A percentile compares a stretch with the other conserved stretches of the same genome.
phyloP scores from a whole-genome alignment of 2,888 invertebrate genomes.

The Cheilosia soror region DNA sequence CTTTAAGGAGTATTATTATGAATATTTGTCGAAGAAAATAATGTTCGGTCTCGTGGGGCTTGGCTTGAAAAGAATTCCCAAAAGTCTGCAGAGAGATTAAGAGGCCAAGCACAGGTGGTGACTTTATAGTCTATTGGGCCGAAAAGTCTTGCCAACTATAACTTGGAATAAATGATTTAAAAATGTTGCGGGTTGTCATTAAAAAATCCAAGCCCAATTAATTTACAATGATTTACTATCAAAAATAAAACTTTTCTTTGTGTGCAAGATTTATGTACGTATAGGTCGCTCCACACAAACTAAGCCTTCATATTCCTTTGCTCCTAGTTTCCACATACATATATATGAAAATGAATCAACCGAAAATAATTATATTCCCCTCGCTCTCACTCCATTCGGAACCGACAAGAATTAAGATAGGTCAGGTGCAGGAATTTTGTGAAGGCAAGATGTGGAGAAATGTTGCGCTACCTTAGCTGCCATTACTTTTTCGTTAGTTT shows the following conservation, averaged over 20 bases:
- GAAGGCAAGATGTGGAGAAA: not conserved
- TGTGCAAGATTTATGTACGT: too few relatives aligned
- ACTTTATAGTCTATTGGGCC: too few relatives aligned
- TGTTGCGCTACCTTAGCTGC: constrained; percentile 28
- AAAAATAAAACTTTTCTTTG: too few relatives aligned
- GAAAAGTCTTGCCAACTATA: too few relatives aligned
- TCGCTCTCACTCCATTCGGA: not conserved
- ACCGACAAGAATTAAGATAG: not conserved
- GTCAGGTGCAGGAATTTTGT: constrained; percentile 8
- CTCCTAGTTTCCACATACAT: constrained; percentile 14
- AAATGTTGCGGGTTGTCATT: too few relatives aligned
- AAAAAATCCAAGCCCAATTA: too few relatives aligned
- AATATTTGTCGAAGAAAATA: constrained; percentile 25
- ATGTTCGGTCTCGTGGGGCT: not conserved
- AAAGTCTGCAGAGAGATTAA: not conserved
- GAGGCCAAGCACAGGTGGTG: too few relatives aligned
- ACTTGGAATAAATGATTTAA: too few relatives aligned
- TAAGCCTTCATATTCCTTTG: too few relatives aligned
- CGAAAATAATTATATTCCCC: constrained; percentile 33
- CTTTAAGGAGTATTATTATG: constrained; percentile 41
- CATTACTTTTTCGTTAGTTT: constrained; percentile 48
- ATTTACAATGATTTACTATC: too few relatives aligned
- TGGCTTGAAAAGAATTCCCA: not conserved
- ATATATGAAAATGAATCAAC: constrained; percentile 21
- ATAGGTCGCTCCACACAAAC: too few relatives aligned